These are phyloP conservation scores for Loriculus beryllinus DNA, from an alignment of 2,797 vertebrate genomes.

Conservation along the genomic window DNA sequence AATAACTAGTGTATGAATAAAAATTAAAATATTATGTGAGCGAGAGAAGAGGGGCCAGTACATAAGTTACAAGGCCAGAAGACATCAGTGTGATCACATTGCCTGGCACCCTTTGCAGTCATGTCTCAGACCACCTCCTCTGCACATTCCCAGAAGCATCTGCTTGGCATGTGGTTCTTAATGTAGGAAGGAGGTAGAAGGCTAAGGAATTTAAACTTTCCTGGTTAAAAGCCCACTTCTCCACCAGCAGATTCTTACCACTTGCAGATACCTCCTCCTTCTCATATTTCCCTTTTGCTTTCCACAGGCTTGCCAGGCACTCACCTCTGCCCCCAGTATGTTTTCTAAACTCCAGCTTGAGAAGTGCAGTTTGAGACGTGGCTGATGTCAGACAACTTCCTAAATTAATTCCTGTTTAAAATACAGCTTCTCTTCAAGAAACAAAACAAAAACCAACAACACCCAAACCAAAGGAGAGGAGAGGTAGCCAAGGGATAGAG, in stretches of 20 bases:
- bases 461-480: background rate
- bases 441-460: too few species aligned
- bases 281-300: background rate
- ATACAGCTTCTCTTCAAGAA: background rate
- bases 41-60: background rate
- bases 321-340: background rate
- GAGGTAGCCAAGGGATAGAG: background rate
- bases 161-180: background rate
- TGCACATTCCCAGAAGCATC: background rate
- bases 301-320: background rate
- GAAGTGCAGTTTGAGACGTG: background rate
- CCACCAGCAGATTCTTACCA: background rate
- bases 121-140: background rate
- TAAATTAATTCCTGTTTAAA: background rate
- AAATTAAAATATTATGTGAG: background rate
- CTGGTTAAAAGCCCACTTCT: background rate
- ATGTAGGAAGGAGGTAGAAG: background rate
- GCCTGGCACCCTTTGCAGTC: background rate
- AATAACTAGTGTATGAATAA: background rate
- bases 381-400: background rate
- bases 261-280: background rate
- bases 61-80: background rate
- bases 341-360: background rate
- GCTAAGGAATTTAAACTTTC: background rate
- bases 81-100: fast-evolving